Base-by-base conservation (phyloP, 2,797 vertebrate genomes). In the Monodelphis domestica region DNA sequence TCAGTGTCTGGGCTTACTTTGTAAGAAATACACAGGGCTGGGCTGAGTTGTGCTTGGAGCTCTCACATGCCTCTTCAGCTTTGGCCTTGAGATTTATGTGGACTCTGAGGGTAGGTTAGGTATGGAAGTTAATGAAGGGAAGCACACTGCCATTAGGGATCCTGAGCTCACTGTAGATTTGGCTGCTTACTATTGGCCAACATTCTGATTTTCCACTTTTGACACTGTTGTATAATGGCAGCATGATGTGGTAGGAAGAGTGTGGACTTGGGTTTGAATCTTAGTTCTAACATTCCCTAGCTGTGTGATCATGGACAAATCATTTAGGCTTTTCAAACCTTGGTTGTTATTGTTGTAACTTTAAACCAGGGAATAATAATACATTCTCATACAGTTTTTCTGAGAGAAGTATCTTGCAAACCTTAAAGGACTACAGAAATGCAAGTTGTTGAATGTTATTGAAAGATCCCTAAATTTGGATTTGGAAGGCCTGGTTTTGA, bases 211-310 rank as follows among this genome's bases (percentile, higher is more conserved):
- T 90, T 87, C 15, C 51, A 56, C 78, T 78, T 63, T 28, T 15
- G 24, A 52, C 17, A 12, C 33, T 55, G 0, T 51, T 78, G 11
- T 53, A 63, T 89, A 51, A 53, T 50, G 52, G 50, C 84, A 89
- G 78, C 56, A 84, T 91, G 29, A 56, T 38, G 59, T 55, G 2
- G 63, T 88, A 92, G 91, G 50, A n/a, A 78, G 89, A 88, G 78
- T 52, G 59, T 4, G 12, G 6, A 28, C 94, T 78, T 89, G 70
- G 88, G 88, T 53, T 91, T 45, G 89, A 91, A 33, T 28, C 4
- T 38, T 54, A 89, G 78, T 38, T 89, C 57, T 55, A 87, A 70
- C 5, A 5, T 33, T 52, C 28, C 28, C 21, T 84, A 50, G 45
- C 21, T 84, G 21, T 45, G 38, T 45, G 21, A 84, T 9, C n/a